Evolutionary conservation across 1,140 invertebrate genomes (phyloP).

Genomic region (Choristoneura fumiferana): DNA sequence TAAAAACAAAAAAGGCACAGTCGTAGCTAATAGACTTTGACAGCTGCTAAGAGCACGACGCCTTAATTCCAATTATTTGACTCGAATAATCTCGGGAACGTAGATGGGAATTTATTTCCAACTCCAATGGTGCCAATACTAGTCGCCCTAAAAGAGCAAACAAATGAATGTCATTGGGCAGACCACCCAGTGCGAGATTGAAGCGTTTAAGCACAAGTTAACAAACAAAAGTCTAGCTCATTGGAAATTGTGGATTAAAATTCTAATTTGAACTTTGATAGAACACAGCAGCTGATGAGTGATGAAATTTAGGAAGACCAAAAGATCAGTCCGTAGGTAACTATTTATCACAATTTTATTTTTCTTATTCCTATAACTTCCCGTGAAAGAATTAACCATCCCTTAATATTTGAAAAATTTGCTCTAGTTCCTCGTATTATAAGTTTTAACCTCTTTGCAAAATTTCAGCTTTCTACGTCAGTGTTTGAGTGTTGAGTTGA

Average conservation of each 20-base stretch:
- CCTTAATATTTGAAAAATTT: too few relatives aligned
- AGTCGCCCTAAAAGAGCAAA: neutral
- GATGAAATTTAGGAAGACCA: too few relatives aligned
- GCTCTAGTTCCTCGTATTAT: too few relatives aligned
- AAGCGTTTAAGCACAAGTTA: neutral
- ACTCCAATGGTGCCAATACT: slow-evolving; percentile 5
- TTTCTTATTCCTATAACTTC: too few relatives aligned
- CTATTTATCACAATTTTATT: too few relatives aligned
- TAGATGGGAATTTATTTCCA: neutral
- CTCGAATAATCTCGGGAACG: neutral
- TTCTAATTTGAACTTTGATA: neutral
- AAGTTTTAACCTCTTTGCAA: too few relatives aligned
- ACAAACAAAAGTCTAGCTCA: neutral
- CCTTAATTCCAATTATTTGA: slow-evolving; percentile 13
- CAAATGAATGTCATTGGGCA: neutral
- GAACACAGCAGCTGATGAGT: too few relatives aligned
- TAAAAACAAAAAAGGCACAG: neutral
- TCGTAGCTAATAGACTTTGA: neutral
- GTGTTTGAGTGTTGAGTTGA: too few relatives aligned
- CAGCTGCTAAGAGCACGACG: neutral
- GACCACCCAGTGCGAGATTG: neutral
- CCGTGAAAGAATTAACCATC: too few relatives aligned
- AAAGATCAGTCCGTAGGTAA: too few relatives aligned
- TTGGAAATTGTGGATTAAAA: neutral
- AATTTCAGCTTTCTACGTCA: too few relatives aligned